phyloP scores from a whole-genome alignment of 2,113 vertebrate species.

The Trichomycterus rosablanca region DNA sequence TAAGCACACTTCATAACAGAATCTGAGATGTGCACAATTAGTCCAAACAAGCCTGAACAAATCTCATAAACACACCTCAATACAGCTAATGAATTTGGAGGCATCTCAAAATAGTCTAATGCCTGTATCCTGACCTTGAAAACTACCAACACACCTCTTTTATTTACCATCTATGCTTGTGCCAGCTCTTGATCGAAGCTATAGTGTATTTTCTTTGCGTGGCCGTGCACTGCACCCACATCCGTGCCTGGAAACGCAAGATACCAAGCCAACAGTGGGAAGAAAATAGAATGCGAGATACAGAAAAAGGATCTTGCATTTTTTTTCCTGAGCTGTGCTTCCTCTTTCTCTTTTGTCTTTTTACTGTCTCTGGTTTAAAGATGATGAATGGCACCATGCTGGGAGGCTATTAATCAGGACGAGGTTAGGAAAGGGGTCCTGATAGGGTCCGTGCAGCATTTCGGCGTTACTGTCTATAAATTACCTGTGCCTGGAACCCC shows the following conservation, averaged over 20 bases:
- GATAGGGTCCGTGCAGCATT: slow-evolving; percentile 36
- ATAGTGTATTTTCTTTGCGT: slow-evolving; percentile 17
- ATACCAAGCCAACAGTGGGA: slow-evolving; percentile 16
- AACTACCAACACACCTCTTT: slow-evolving; percentile 13
- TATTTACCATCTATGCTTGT: too few relatives aligned
- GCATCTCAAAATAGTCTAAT: background rate
- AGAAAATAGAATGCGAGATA: slow-evolving; percentile 32
- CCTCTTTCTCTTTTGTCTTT: slow-evolving; percentile 28
- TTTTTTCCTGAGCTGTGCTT: slow-evolving; percentile 9
- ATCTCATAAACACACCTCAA: too few relatives aligned
- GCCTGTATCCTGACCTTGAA: slow-evolving; percentile 39
- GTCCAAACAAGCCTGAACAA: too few relatives aligned
- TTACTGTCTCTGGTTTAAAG: slow-evolving; percentile 42
- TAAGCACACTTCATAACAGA: too few relatives aligned
- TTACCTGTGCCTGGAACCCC: slow-evolving; percentile 17
- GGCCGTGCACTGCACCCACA: slow-evolving; percentile 15
- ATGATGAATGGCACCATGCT: slow-evolving; percentile 39
- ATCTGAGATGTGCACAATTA: too few relatives aligned
- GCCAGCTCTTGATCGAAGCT: slow-evolving; percentile 29
- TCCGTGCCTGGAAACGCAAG: slow-evolving; percentile 28
- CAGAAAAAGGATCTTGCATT: slow-evolving; percentile 29
- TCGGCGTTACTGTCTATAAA: slow-evolving; percentile 4
- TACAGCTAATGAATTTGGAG: too few relatives aligned
- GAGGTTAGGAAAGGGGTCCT: slow-evolving; percentile 35
- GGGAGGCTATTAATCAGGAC: slow-evolving; percentile 43